Base-by-base conservation (phyloP, 2,888 invertebrate species). In the Caenorhabditis imperialis region DNA sequence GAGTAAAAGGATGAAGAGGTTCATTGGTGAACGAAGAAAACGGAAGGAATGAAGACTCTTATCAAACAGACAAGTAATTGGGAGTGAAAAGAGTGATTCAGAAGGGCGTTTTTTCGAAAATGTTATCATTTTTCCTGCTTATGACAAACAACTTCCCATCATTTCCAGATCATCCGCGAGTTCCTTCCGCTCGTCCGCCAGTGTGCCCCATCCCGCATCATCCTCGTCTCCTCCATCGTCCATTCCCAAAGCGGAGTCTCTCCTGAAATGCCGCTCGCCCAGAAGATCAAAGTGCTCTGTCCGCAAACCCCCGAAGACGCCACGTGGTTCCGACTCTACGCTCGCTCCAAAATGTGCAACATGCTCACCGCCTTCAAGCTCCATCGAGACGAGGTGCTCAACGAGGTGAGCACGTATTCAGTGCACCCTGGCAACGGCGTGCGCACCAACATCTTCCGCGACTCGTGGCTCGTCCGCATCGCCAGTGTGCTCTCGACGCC, bases 341-440 rank as follows among this genome's bases (percentile, higher is more conserved):
- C 81, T 1, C 53, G 61, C 25, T 84, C 84, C 30, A 85, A 85
- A 55, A 65, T 85, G 50, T 85, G 85, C 63, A 85, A 85, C 47
- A 77, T 84, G 12, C 63, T 85, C 5, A 81, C 79, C 20, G 83
- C 79, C 2, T 63, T 81, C 57, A 82, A 82, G 47, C 45, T 85
- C 8, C 81, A 83, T 44, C 71, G 84, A 12, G 77, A 80, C 14
- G 75, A 81, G 35, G 45, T 77, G 14, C 60, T 69, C 38, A 76
- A 82, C 20, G 81, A 76, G 3, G 67, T 85, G n/a, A 67, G 75
- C 57, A 63, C 65, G 5, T 95, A 95, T 89, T 94, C 93, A 81
- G 90, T 95, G 20, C 95, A 95, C 89, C 95, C 95, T 0, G 95
- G 95, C 0, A 65, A 70, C 14, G 92, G 97, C 92, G 93, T 97